Percentiles rank a stretch among this genome's conserved stretches.
These are phyloP conservation scores for Drosophila dives DNA, from an alignment of 2,888 invertebrate genomes.

Conservation along the genomic window DNA sequence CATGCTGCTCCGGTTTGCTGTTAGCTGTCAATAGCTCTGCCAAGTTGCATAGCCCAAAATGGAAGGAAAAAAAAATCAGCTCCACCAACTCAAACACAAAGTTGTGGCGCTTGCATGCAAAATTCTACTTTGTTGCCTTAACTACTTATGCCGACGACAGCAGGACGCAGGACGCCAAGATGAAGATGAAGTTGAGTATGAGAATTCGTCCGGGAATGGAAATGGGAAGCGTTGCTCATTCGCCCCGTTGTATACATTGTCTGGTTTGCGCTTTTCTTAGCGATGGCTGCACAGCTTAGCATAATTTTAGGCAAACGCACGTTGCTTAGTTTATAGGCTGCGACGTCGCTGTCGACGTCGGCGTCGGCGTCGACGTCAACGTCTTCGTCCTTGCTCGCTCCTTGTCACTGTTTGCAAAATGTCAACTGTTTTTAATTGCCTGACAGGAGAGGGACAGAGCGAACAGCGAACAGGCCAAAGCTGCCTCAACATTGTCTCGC, in stretches of 20 bases:
- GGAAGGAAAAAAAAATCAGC: background rate
- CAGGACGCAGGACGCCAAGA: slow-evolving; percentile 40
- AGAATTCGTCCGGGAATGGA: slow-evolving; percentile 3
- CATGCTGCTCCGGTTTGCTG: slow-evolving; percentile 58
- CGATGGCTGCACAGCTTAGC: slow-evolving; percentile 68
- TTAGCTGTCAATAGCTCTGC: slow-evolving; percentile 72
- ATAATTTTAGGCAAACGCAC: slow-evolving; percentile 80
- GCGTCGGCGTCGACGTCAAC: no score
- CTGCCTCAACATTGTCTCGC: slow-evolving; percentile 62
- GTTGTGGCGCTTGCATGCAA: slow-evolving; percentile 78
- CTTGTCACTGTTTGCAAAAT: slow-evolving; percentile 70
- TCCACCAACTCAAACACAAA: slow-evolving; percentile 55
- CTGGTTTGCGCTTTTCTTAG: slow-evolving; percentile 70
- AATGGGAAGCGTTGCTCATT: slow-evolving; percentile 55
- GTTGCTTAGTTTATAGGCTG: slow-evolving; percentile 79
- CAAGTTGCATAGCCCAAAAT: slow-evolving; percentile 28
- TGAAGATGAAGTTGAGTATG: slow-evolving; percentile 18
- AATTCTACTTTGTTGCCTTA: slow-evolving; percentile 76
- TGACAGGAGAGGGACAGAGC: slow-evolving; percentile 50
- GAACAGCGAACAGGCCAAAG: slow-evolving; percentile 19
- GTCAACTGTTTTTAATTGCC: slow-evolving; percentile 80
- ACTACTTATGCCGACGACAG: slow-evolving; percentile 72
- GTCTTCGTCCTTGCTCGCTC: slow-evolving; percentile 22
- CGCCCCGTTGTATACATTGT: slow-evolving; percentile 57
- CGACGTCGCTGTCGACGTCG: slow-evolving; percentile 32